phyloP scores from a whole-genome alignment of 1,140 invertebrate species.

The Brachionus rotundiformis region DNA sequence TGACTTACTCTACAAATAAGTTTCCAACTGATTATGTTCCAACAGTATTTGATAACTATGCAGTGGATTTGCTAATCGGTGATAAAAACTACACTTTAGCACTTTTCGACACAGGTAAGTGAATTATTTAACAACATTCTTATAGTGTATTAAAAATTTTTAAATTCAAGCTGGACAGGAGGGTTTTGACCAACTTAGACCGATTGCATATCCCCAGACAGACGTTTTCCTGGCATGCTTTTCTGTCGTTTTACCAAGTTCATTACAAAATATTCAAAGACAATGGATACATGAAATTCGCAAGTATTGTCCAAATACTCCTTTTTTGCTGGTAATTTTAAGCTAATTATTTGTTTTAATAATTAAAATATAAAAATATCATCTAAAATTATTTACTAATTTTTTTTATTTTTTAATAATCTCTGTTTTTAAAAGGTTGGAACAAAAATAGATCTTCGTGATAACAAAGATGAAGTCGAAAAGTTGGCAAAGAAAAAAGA shows the following conservation, averaged over 20 bases:
- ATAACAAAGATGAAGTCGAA: conserved; percentile 56
- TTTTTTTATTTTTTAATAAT: too few relatives aligned
- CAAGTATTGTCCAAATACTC: conserved; percentile 54
- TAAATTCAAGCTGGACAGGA: conserved; percentile 45
- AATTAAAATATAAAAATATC: too few relatives aligned
- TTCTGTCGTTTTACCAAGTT: conserved; percentile 56
- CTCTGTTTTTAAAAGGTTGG: conserved; percentile 55
- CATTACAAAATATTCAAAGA: conserved; percentile 56
- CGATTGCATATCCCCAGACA: conserved; percentile 53
- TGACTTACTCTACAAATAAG: conserved; percentile 37
- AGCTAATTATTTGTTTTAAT: too few relatives aligned
- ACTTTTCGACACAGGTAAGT: conserved; percentile 73
- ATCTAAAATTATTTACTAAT: too few relatives aligned
- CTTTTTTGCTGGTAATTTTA: conserved; percentile 62
- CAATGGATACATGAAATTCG: conserved; percentile 57
- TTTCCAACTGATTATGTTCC: conserved; percentile 49
- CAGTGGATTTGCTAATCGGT: conserved; percentile 25
- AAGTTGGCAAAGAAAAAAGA: conserved; percentile 43
- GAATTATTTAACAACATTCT: conserved; percentile 98
- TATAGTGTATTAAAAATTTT: conserved; percentile 87
- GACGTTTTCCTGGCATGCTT: conserved; percentile 59
- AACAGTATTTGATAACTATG: conserved; percentile 52
- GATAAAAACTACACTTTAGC: conserved; percentile 65
- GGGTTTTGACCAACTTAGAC: conserved; percentile 30
- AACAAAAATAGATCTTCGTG: conserved; percentile 64